These are phyloP conservation scores for Telenomus remus DNA, from an alignment of 1,140 invertebrate genomes.

Conservation along the genomic window DNA sequence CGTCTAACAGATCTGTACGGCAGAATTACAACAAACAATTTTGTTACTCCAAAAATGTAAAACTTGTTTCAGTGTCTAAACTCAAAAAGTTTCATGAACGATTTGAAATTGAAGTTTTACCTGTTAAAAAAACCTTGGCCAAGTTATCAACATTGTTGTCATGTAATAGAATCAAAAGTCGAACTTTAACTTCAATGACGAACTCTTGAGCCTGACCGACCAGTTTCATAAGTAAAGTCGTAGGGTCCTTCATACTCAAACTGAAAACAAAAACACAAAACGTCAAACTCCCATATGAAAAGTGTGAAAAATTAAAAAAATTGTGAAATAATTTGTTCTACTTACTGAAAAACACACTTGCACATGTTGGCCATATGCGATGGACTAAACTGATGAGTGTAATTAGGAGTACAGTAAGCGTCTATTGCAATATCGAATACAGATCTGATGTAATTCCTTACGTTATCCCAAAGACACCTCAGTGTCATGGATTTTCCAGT, in stretches of 20 bases:
- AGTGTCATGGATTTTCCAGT: conserved; percentile 75
- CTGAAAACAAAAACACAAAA: conserved; percentile 69
- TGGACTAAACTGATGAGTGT: conserved; percentile 56
- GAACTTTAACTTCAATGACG: conserved; percentile 80
- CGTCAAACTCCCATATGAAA: too few species aligned
- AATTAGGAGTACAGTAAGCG: conserved; percentile 58
- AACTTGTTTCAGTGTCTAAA: too few species aligned
- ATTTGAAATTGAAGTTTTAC: conserved; percentile 62
- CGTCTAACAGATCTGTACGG: conserved; percentile 76
- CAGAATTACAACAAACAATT: too few species aligned
- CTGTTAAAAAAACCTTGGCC: conserved; percentile 75
- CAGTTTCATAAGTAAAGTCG: conserved; percentile 79
- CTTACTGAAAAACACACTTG: conserved; percentile 61
- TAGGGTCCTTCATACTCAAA: conserved; percentile 78
- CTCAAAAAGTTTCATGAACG: too few species aligned
- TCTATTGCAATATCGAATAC: conserved; percentile 74
- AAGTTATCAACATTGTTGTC: conserved; percentile 74
- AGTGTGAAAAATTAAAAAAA: conserved; percentile 12
- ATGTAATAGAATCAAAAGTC: conserved; percentile 76
- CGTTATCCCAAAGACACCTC: conserved; percentile 76
- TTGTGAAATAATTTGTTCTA: conserved; percentile 2
- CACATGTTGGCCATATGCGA: conserved; percentile 59
- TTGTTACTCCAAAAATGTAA: too few species aligned
- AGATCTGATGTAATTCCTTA: conserved; percentile 75
- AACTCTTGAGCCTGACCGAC: conserved; percentile 80